Base-by-base conservation (phyloP, 1,140 invertebrate genomes). In the Danaus melanippus region DNA sequence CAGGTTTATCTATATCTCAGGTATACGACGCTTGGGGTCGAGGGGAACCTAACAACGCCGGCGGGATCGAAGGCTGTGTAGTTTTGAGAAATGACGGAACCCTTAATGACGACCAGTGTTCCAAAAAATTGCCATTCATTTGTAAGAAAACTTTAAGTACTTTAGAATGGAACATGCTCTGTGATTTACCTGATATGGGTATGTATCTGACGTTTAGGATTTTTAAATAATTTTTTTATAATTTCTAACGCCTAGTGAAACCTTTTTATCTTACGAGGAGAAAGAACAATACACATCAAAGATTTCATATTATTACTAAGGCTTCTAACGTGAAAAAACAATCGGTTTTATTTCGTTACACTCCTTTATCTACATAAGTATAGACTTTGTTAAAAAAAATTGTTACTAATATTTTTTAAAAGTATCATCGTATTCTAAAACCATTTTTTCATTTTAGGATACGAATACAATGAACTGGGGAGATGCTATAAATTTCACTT, bases 401-500 rank as follows among this genome's bases (percentile, higher is more conserved):
- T 32, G 6, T 7, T 32, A 32, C 2, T 32, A 32, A 46, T 1
- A 5, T 42, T 15, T 10, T 10, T 10, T 53, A n/a, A 7, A 12
- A 32, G 12, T 46, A 39, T 46, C 5, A n/a, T 51, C 12, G 3
- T 52, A 10, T 44, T 52, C 9, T 12, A 11, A 42, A 17, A 50
- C 9, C 45, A 41, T 21, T 12, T 40, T 40, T 48, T 53, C 10
- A 44, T 41, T 76, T 21, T 65, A 86, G 83, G 52, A 48, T 86
- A 86, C 50, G 50, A 59, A 40, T 79, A 62, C 46, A 66, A 63
- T 15, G 51, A 74, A 9, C 32, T 74, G 0, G 75, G 73, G 9
- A 74, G 65, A 57, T 86, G 80, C 43, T 87, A 87, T 64, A 87
- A 88, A 55, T 78, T 87, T 42, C 82, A 87, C 21, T 32, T 65